phyloP scores from a whole-genome alignment of 1,140 invertebrate genomes.

The Ctenoplectra terminalis region DNA sequence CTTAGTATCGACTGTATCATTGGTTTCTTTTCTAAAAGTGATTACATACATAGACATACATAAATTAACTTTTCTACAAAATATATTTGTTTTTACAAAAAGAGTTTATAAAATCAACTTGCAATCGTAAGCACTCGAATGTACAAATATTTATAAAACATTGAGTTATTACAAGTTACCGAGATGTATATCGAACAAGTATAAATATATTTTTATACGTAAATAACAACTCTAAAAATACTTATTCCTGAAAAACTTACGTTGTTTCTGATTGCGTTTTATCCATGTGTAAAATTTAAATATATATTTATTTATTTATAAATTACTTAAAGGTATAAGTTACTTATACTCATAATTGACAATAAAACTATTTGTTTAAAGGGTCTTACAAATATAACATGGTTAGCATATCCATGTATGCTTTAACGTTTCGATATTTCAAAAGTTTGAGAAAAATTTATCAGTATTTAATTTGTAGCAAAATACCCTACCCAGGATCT shows the following conservation, averaged over 20 bases:
- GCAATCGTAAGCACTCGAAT: neutral
- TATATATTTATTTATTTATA: neutral
- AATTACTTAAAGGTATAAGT: slow-evolving; percentile 4
- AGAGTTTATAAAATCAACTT: neutral
- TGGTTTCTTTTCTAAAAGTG: slow-evolving; percentile 48
- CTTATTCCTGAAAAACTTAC: slow-evolving; percentile 33
- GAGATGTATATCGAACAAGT: neutral
- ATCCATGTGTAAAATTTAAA: slow-evolving; percentile 46
- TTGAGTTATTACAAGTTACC: neutral
- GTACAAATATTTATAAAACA: neutral
- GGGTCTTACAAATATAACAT: neutral
- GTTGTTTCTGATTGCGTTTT: slow-evolving; percentile 25
- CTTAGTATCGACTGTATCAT: slow-evolving; percentile 59
- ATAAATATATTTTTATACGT: neutral
- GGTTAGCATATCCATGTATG: neutral
- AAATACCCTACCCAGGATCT: neutral
- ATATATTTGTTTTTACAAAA: neutral
- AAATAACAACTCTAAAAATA: neutral
- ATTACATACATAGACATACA: neutral
- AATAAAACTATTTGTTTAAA: neutral
- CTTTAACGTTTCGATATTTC: neutral
- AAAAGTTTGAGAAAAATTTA: neutral
- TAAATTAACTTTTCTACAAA: neutral
- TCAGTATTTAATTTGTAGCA: neutral
- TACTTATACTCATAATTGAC: neutral